These are phyloP conservation scores for Aleadryas rufinucha DNA, from an alignment of 2,113 vertebrate genomes.

Conservation along the genomic window DNA sequence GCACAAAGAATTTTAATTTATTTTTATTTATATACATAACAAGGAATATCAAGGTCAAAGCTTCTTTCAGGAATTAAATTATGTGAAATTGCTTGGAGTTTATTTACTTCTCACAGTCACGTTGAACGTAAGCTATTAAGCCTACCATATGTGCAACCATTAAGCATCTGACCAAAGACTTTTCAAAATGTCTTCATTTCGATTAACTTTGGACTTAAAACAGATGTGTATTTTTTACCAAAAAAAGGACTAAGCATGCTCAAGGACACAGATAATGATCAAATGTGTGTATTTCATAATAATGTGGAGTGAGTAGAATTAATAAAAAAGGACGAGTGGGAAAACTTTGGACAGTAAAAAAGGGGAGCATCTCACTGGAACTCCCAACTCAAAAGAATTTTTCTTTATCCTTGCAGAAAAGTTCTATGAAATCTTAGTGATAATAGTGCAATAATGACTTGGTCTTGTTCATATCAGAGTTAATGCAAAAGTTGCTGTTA, in stretches of 20 bases:
- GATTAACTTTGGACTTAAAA: not conserved
- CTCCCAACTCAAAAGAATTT: not conserved
- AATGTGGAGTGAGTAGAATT: not conserved
- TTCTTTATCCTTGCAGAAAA: not conserved
- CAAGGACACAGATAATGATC: not conserved
- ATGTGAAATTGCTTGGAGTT: slow-evolving; percentile 15
- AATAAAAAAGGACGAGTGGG: not conserved
- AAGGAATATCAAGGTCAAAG: slow-evolving; percentile 22
- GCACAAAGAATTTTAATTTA: slow-evolving; percentile 15
- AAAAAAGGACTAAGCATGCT: not conserved
- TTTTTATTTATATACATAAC: slow-evolving; percentile 22
- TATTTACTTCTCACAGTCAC: not conserved
- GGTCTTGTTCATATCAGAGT: not conserved
- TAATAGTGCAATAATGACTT: not conserved
- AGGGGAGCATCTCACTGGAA: not conserved
- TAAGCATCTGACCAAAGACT: not conserved
- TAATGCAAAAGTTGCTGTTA: not conserved
- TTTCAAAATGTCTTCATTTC: not conserved
- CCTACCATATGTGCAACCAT: not conserved
- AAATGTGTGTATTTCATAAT: not conserved
- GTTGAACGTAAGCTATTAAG: not conserved
- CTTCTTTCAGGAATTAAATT: slow-evolving; percentile 9
- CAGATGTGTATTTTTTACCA: not conserved
- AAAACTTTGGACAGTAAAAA: not conserved
- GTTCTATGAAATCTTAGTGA: not conserved